Evolutionary conservation across 2,888 invertebrate genomes (phyloP).

Genomic region (Lordiphosa fenestrarum): DNA sequence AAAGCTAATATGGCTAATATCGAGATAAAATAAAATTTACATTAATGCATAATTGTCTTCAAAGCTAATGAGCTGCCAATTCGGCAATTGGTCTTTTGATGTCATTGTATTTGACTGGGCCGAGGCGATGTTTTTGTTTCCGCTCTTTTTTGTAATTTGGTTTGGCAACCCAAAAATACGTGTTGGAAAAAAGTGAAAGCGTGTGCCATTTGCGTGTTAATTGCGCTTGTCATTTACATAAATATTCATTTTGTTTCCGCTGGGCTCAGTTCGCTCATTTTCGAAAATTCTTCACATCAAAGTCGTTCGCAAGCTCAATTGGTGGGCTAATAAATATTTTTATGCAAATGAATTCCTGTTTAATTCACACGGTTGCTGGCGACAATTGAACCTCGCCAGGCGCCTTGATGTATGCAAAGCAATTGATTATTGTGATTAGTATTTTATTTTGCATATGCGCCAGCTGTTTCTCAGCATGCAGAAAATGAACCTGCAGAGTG

Average conservation of each 20-base stretch:
- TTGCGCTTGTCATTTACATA: slow-evolving; percentile 41
- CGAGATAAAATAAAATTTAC: too few species aligned
- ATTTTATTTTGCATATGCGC: slow-evolving; percentile 33
- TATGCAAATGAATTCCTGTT: slow-evolving; percentile 56
- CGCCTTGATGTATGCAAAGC: slow-evolving; percentile 52
- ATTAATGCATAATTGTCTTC: too few species aligned
- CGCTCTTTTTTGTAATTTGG: slow-evolving; percentile 36
- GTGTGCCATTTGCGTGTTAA: slow-evolving; percentile 45
- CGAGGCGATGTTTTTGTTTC: slow-evolving; percentile 43
- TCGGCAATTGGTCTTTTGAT: slow-evolving; percentile 64
- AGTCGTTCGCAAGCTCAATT: slow-evolving; percentile 37
- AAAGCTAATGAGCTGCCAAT: slow-evolving; percentile 50
- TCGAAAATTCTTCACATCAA: slow-evolving; percentile 42
- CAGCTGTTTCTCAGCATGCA: slow-evolving; percentile 45
- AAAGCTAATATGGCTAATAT: too few species aligned
- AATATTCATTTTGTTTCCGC: slow-evolving; percentile 33
- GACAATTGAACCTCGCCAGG: slow-evolving; percentile 37
- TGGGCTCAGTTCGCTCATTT: slow-evolving; percentile 15
- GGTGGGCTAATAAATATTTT: slow-evolving; percentile 47
- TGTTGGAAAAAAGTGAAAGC: slow-evolving; percentile 46
- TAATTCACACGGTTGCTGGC: slow-evolving; percentile 39
- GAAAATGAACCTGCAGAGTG: background rate
- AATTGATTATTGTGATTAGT: slow-evolving; percentile 33
- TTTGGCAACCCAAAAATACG: slow-evolving; percentile 18
- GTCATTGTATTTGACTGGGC: slow-evolving; percentile 47